phyloP scores from a whole-genome alignment of 2,113 vertebrate species.

The Mionectes macconnelli region DNA sequence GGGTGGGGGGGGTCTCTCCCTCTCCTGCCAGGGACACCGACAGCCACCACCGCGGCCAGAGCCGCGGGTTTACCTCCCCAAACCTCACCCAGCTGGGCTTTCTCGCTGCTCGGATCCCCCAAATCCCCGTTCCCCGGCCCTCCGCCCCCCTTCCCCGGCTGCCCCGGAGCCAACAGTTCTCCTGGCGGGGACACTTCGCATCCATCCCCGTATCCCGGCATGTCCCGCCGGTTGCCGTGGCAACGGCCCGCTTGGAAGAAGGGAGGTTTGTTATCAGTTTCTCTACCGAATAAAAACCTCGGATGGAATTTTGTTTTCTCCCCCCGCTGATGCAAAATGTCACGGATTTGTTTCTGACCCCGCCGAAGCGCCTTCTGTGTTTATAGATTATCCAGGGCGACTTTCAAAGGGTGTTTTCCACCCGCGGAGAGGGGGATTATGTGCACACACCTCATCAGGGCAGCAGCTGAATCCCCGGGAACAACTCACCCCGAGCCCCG shows the following conservation, averaged over 20 bases:
- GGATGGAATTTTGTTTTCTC: background rate
- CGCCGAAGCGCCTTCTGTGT: background rate
- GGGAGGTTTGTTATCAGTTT: background rate
- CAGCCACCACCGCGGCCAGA: background rate
- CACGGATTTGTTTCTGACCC: background rate
- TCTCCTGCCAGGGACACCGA: background rate
- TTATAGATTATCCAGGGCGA: background rate
- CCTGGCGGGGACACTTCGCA: background rate
- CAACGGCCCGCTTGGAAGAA: background rate
- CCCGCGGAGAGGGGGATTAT: background rate
- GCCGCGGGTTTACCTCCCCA: background rate
- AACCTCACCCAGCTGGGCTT: background rate
- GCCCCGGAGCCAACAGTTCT: background rate
- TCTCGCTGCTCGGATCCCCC: fast-evolving
- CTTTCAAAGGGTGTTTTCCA: background rate
- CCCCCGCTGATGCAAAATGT: background rate
- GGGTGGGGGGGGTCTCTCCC: background rate
- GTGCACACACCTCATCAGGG: background rate
- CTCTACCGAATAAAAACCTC: background rate
- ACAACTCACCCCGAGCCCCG: background rate
- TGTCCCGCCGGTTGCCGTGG: constrained; percentile 3
- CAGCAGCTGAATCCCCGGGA: background rate
- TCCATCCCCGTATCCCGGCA: background rate
- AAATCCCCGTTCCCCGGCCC: fast-evolving
- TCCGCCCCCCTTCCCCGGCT: no score